A percentile compares a stretch with the other conserved stretches of the same genome.
Evolutionary conservation across 1,140 invertebrate genomes (phyloP).

Genomic region (Papilio xuthus): DNA sequence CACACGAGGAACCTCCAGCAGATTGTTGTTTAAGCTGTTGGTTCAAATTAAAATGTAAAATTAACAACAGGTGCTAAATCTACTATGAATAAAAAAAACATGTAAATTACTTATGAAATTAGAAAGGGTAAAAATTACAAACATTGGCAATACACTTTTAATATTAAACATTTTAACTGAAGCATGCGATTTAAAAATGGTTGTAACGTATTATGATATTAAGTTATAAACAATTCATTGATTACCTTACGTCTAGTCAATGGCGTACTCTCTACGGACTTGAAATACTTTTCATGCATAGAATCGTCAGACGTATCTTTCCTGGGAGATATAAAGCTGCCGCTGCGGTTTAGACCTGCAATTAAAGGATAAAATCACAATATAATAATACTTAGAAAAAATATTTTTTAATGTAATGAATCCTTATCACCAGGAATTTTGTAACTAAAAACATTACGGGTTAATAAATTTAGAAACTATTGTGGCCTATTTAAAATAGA

Average conservation of each 20-base stretch:
- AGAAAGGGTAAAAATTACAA: slow-evolving; percentile 30
- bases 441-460: too few species aligned
- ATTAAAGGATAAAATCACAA: slow-evolving; percentile 35
- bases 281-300: slow-evolving; percentile 92
- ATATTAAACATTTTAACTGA: too few species aligned
- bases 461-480: too few species aligned
- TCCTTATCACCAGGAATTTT: too few species aligned
- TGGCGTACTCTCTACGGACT: slow-evolving; percentile 84
- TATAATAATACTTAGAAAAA: background rate
- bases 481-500: too few species aligned
- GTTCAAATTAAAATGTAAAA: background rate
- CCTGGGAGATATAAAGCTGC: slow-evolving; percentile 88
- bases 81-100: background rate
- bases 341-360: slow-evolving; percentile 83
- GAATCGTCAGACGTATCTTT: slow-evolving; percentile 86
- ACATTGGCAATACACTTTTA: slow-evolving; percentile 7
- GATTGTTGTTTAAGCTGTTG: slow-evolving; percentile 77
- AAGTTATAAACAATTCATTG: background rate
- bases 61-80: background rate
- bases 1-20: slow-evolving; percentile 73
- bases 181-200: too few species aligned
- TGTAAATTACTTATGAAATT: background rate
- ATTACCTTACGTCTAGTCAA: slow-evolving; percentile 81
- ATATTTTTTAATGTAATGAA: too few species aligned
- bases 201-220: background rate